Base-by-base conservation (phyloP, 2,888 invertebrate genomes). In the Mermis nigrescens region DNA sequence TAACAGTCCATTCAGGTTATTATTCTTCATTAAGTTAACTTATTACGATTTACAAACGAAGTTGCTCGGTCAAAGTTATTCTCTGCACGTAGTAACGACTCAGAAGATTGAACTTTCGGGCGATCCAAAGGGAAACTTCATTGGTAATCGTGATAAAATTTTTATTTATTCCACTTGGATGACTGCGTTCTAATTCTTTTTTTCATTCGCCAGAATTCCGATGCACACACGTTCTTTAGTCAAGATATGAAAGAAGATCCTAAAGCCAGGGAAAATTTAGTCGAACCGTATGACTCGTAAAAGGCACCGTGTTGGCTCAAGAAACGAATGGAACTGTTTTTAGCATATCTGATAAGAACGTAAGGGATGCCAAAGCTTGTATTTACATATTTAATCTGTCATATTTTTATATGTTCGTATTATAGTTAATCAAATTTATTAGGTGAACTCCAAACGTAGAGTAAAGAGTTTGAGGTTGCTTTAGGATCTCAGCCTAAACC, bases 31-130 rank as follows among this genome's bases (percentile, higher is more conserved):
- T 38, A 12, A 67, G 24, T 45, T 60, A 26, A 87, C 88, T 73
- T 87, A 86, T 71, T 82, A 84, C 1, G 84, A 84, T 29, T 79
- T 88, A 60, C 81, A 85, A 69, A 84, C 87, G 76, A 82, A 83
- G 65, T 76, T 89, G 70, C 38, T 58, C 24, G 45, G 53, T 7
- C 24, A 54, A 22, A 84, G 83, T 1, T 82, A 86, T 60, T 83
- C 82, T 1, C 77, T 89, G 1, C 88, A 89, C 70, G 82, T 88
- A 61, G 73, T 89, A 31, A 86, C 88, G 70, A 80, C 80, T 60
- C 79, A 85, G 63, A 82, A 83, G 55, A 85, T 83, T 73, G 80
- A 80, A 62, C 79, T 82, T 27, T 64, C 61, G 27, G 65, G 58
- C 32, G 59, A 58, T 4, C 65, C 64, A 32, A 51, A 3, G 19